Base-by-base conservation (phyloP, 1,140 invertebrate species). In the Trachelipus rathkii region DNA sequence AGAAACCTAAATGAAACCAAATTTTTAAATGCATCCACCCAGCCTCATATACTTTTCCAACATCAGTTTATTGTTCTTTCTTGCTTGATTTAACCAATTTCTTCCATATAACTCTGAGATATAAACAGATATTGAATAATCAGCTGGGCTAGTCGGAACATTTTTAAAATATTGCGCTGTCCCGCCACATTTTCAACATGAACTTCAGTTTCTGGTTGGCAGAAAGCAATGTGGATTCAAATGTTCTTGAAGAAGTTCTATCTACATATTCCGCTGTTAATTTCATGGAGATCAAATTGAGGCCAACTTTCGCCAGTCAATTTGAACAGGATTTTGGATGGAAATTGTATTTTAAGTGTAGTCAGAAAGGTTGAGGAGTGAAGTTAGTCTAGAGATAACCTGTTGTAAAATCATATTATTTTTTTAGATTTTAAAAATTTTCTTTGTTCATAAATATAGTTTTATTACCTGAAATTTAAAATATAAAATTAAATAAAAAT, bases 71-170 rank as follows among this genome's bases (percentile, higher is more conserved):
- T 66, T 44, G 13, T 78, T 74, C 15, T 76, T 74, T 19, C 76
- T 74, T 0, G 74, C 19, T 66, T 76, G 50, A 15, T 78, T 44
- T n/a, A 78, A 71, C 44, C 76, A 74, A 15, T 70, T 73, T n/a
- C n/a, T 70, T 78, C 77, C 15, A 78, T 70, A 53, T 76, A 78
- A 9, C 76, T 74, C n/a, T 78, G 77, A 5, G 77, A 78, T 7
- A 78, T 53, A 45, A 78, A 78, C n/a, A 78, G 74, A 19, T 78
- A 78, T 72, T 78, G 77, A 13, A 78, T 70, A 23, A 76, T 78
- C 44, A 78, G 66, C 67, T 78, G 77, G 19, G 77, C 74, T 13
- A 78, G 53, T 9, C 77, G 77, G 46, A 76, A 78, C 77, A 78
- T 76, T 60, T 78, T 78, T 44, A 78, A 21, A 11, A 78, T 60